Conservation (phyloP, 1,140 invertebrate genomes). For the Tetramorium simillimum region DNA sequence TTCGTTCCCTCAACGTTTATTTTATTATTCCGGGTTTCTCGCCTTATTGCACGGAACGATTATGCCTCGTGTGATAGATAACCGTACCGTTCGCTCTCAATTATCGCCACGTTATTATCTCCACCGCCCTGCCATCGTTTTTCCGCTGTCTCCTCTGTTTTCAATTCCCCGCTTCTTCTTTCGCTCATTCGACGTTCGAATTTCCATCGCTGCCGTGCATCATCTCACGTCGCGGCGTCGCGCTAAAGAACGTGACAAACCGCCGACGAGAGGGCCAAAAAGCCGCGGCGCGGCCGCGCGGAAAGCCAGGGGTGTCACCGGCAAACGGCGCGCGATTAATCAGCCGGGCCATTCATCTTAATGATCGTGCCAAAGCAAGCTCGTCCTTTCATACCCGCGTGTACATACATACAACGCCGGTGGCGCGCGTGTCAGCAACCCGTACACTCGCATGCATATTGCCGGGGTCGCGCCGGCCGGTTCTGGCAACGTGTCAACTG, state of each 20-base stretch:
- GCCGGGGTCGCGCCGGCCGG: constrained; percentile 2
- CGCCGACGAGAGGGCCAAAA: constrained; percentile 41
- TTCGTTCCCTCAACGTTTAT: not conserved
- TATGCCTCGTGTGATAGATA: constrained; percentile 6
- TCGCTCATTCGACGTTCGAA: constrained; percentile 14
- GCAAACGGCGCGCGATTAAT: constrained; percentile 77
- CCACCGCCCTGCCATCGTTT: constrained; percentile 5
- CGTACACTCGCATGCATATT: constrained; percentile 35
- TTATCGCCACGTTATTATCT: constrained; percentile 16
- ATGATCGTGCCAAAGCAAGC: constrained; percentile 71
- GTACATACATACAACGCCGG: constrained; percentile 14
- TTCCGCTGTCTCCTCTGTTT: constrained; percentile 1
- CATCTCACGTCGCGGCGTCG: constrained; percentile 3
- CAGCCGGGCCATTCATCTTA: constrained; percentile 78
- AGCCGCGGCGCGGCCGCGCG: constrained; percentile 32
- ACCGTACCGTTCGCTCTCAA: not conserved
- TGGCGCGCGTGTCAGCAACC: constrained; percentile 28
- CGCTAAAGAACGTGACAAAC: constrained; percentile 59
- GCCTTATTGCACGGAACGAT: not conserved
- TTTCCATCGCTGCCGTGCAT: constrained; percentile 17
- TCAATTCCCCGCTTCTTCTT: not conserved
- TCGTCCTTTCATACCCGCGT: constrained; percentile 62
- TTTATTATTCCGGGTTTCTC: not conserved
- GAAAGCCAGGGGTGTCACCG: constrained; percentile 66
- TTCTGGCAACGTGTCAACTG: constrained; percentile 66